A percentile compares a stretch with the other conserved stretches of the same genome.
These are phyloP conservation scores for Sebastes hubbsi DNA, from an alignment of 2,797 vertebrate genomes.

Conservation along the genomic window DNA sequence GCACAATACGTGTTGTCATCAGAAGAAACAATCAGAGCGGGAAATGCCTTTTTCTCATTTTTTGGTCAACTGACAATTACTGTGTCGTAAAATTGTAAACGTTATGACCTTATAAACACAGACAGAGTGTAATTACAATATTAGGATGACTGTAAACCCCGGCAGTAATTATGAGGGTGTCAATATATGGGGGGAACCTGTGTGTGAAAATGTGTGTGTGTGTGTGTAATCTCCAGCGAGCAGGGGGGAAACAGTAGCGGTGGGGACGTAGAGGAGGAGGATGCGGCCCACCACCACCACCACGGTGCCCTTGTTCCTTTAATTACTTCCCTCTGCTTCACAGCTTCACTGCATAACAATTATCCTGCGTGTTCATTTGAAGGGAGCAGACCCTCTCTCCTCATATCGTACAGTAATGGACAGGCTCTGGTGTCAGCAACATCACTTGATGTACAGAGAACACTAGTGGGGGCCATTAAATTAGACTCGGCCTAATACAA, in stretches of 20 bases:
- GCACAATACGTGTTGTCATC: neutral
- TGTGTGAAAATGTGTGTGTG: neutral
- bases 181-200: conserved; percentile 20
- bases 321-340: conserved; percentile 81
- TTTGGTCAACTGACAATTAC: conserved; percentile 58
- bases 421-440: conserved; percentile 64
- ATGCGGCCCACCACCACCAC: conserved; percentile 33
- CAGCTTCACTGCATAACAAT: conserved; percentile 81
- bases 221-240: conserved; percentile 50
- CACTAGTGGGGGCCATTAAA: conserved; percentile 49
- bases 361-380: conserved; percentile 69
- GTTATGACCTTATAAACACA: conserved; percentile 59
- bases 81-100: conserved; percentile 49
- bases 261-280: conserved; percentile 45
- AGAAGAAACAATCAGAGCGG: conserved; percentile 27
- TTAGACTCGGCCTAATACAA: conserved; percentile 26
- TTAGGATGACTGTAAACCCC: conserved; percentile 58
- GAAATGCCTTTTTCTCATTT: conserved; percentile 31
- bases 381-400: conserved; percentile 54
- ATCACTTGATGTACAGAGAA: conserved; percentile 50
- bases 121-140: conserved; percentile 56
- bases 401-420: conserved; percentile 39
- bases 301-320: conserved; percentile 78
- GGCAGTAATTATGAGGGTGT: conserved; percentile 52
- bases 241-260: conserved; percentile 19